phyloP scores from a whole-genome alignment of 2,888 invertebrate species.

The Cepaea hortensis region DNA sequence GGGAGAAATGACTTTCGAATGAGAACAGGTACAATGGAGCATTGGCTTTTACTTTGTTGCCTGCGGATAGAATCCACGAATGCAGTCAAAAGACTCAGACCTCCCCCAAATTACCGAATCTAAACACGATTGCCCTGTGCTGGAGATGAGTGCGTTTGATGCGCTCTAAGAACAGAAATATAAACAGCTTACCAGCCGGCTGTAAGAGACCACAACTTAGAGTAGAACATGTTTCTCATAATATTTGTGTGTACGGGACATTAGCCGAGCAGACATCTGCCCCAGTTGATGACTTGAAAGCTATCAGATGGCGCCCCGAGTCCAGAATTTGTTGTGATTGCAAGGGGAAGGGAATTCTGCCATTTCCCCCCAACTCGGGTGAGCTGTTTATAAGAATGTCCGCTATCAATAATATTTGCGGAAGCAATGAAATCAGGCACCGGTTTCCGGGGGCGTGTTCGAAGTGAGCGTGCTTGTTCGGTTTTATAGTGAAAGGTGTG shows the following conservation, averaged over 20 bases:
- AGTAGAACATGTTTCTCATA: slow-evolving; percentile 32
- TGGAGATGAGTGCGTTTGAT: background rate
- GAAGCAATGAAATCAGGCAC: background rate
- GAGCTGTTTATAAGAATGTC: background rate
- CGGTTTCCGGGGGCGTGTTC: too few relatives aligned
- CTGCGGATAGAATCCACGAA: background rate
- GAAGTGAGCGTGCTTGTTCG: background rate
- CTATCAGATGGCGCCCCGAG: slow-evolving; percentile 26
- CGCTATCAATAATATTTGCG: background rate
- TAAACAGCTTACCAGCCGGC: background rate
- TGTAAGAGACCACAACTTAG: background rate
- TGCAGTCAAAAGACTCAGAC: background rate
- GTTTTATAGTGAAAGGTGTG: background rate
- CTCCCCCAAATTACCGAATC: background rate
- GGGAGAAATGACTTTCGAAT: too few relatives aligned
- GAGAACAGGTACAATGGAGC: too few relatives aligned
- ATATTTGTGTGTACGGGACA: slow-evolving; percentile 29
- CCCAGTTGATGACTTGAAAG: background rate
- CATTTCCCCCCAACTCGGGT: background rate
- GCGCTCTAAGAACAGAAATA: background rate
- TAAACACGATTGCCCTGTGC: background rate
- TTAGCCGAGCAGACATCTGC: slow-evolving; percentile 13
- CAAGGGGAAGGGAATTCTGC: background rate
- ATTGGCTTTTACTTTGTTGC: background rate
- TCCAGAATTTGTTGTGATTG: slow-evolving; percentile 10